Conservation (phyloP, 2,113 vertebrate genomes). For the Coptodon rendalli region DNA sequence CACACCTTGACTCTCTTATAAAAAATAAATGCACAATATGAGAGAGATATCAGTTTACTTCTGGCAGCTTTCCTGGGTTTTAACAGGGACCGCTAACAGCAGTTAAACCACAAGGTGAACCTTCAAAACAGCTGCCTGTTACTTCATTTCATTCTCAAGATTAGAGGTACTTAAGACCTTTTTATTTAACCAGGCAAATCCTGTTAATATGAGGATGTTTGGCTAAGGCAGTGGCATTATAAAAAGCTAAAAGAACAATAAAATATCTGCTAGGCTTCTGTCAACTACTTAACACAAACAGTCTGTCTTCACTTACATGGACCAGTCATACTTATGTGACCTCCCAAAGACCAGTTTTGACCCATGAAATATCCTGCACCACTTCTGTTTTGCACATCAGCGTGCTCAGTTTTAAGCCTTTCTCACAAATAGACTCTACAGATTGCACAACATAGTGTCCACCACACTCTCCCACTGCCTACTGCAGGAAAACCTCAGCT, state of each 20-base stretch:
- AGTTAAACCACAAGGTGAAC: neutral
- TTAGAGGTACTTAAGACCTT: neutral
- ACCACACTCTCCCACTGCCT: neutral
- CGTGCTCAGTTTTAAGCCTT: neutral
- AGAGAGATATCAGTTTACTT: neutral
- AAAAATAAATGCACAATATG: neutral
- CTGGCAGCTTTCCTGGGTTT: neutral
- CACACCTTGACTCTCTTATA: neutral
- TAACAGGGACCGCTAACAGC: accelerated
- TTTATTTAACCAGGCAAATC: neutral
- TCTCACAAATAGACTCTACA: neutral
- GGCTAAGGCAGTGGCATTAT: neutral
- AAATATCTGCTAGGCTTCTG: neutral
- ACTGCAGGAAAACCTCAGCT: neutral
- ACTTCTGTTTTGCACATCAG: neutral
- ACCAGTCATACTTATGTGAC: neutral
- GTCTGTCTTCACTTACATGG: neutral
- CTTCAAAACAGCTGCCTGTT: neutral
- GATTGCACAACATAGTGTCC: neutral
- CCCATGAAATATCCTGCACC: neutral
- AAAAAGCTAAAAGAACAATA: neutral
- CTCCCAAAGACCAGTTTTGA: neutral
- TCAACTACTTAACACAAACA: neutral
- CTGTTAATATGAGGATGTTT: neutral
- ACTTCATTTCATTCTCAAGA: neutral